These are phyloP conservation scores for Lithophane ornitopus DNA, from an alignment of 2,888 invertebrate species.

Conservation along the genomic window DNA sequence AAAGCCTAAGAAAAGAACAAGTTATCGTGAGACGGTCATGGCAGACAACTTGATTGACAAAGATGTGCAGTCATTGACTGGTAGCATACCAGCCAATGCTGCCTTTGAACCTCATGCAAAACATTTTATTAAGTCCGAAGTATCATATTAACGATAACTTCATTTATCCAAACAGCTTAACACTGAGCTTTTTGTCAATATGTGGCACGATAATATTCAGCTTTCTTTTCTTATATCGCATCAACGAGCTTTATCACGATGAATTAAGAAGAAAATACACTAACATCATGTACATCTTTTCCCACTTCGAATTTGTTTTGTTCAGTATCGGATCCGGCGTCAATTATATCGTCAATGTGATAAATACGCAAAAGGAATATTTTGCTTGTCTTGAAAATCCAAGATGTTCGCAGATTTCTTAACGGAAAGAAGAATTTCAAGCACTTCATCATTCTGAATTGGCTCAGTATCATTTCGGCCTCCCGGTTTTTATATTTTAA, in stretches of 20 bases:
- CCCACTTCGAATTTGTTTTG: conserved; percentile 29
- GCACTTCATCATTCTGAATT: conserved; percentile 19
- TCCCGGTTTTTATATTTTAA: background rate
- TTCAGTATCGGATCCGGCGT: conserved; percentile 11
- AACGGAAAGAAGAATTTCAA: conserved; percentile 16
- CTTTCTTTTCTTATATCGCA: conserved; percentile 14
- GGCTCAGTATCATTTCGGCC: conserved; percentile 19
- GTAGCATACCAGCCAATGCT: too few relatives aligned
- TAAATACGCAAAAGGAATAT: conserved; percentile 26
- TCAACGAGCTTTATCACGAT: conserved; percentile 6
- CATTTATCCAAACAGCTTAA: conserved; percentile 11
- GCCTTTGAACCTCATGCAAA: conserved; percentile 29
- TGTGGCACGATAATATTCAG: background rate
- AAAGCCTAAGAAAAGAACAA: background rate
- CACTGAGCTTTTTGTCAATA: conserved; percentile 5
- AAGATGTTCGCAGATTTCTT: conserved; percentile 29
- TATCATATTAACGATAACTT: conserved; percentile 34
- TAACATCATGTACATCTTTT: conserved; percentile 1
- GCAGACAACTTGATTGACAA: conserved; percentile 16
- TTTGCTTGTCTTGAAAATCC: conserved; percentile 32
- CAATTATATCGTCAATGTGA: conserved; percentile 20
- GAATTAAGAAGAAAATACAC: conserved; percentile 3
- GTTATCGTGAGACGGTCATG: background rate
- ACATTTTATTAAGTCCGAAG: conserved; percentile 26
- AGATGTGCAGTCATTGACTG: conserved; percentile 38